Conservation (phyloP, 2,797 vertebrate genomes). For the Sphenodon punctatus region DNA sequence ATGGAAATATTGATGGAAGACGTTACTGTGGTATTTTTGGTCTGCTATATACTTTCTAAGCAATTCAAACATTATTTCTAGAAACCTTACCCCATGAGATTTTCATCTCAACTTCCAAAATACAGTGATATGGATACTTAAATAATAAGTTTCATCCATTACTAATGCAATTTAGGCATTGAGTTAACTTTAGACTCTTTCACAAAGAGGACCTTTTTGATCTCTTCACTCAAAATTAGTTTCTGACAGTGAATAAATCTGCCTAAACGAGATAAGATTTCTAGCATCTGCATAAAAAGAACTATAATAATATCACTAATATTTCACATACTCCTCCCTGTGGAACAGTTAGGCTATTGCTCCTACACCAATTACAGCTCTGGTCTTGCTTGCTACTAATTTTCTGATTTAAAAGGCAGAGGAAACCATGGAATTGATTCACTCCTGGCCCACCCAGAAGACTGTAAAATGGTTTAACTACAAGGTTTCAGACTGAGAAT, state of each 20-base stretch:
- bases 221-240: neutral
- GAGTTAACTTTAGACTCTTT: neutral
- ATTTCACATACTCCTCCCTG: neutral
- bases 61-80: too few species aligned
- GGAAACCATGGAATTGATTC: neutral
- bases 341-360: neutral
- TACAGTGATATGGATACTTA: too few species aligned
- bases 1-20: too few species aligned
- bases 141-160: too few species aligned
- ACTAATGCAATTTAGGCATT: neutral
- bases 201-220: neutral
- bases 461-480: neutral
- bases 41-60: too few species aligned
- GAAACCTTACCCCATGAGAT: too few species aligned
- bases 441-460: neutral
- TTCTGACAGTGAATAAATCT: neutral
- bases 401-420: neutral
- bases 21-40: too few species aligned
- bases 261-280: neutral
- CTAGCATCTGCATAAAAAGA: neutral
- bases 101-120: too few species aligned
- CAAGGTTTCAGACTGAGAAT: neutral
- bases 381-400: neutral
- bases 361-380: neutral
- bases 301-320: neutral